Evolutionary conservation across 2,888 invertebrate genomes (phyloP).

Genomic region (Ecdyonurus torrentis): DNA sequence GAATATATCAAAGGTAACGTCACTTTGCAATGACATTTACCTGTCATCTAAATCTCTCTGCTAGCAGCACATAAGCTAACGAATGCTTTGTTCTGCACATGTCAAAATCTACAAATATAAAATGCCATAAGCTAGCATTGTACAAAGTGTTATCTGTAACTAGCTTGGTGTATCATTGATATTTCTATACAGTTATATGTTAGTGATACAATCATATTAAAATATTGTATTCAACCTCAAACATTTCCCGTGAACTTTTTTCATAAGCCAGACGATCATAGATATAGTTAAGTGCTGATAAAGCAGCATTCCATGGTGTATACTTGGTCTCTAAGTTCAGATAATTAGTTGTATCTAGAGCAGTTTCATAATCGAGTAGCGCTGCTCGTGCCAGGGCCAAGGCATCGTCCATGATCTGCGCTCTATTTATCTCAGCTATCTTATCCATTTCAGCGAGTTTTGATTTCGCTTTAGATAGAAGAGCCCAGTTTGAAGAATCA

Average conservation of each 20-base stretch:
- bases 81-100: too few relatives aligned
- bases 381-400: neutral
- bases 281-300: neutral
- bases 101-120: too few relatives aligned
- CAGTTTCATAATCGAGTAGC: neutral
- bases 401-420: neutral
- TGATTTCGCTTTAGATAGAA: constrained; percentile 12
- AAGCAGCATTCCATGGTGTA: neutral
- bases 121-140: too few relatives aligned
- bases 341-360: neutral
- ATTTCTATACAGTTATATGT: too few relatives aligned
- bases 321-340: neutral
- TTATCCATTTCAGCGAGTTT: neutral
- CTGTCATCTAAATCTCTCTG: too few relatives aligned
- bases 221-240: too few relatives aligned
- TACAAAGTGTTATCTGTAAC: too few relatives aligned
- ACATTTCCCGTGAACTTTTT: neutral
- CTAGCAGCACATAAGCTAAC: too few relatives aligned
- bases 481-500: constrained; percentile 32
- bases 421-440: neutral
- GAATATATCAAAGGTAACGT: too few relatives aligned
- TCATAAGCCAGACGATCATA: neutral
- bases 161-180: too few relatives aligned
- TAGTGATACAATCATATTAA: too few relatives aligned
- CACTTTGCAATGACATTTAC: too few relatives aligned